These are phyloP conservation scores for Standfussiana lucernea DNA, from an alignment of 2,888 invertebrate genomes.

Conservation along the genomic window DNA sequence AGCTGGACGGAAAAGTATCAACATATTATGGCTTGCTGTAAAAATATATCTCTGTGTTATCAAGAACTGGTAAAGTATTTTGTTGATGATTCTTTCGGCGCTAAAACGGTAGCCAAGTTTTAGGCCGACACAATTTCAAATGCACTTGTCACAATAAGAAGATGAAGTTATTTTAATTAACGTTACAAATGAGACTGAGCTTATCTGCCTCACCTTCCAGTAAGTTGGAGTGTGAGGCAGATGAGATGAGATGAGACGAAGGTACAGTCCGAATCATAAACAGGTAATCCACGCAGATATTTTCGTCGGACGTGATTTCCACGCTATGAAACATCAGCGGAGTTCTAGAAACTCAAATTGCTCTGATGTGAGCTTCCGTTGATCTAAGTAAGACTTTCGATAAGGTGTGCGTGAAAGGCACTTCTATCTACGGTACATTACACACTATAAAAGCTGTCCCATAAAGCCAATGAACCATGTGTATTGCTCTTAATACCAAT, in stretches of 20 bases:
- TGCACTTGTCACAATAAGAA: not conserved
- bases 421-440: no score
- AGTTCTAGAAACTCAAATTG: not conserved
- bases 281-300: accelerated
- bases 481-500: not conserved
- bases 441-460: not conserved
- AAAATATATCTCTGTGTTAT: conserved; percentile 52
- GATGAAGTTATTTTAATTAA: not conserved
- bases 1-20: conserved; percentile 49
- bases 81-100: not conserved
- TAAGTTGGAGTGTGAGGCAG: no score
- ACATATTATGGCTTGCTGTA: conserved; percentile 50
- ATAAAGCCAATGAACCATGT: not conserved
- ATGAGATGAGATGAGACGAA: no score
- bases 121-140: not conserved
- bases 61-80: conserved; percentile 50
- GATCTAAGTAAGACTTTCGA: not conserved
- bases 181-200: not conserved
- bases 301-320: not conserved
- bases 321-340: not conserved
- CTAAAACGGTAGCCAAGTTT: not conserved
- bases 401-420: not conserved
- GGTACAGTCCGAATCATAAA: not conserved
- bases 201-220: not conserved
- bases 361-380: no score